Percentiles rank a stretch among this genome's conserved stretches.
Conservation (phyloP, 2,113 vertebrate species). For the Bujurquina vittata region DNA sequence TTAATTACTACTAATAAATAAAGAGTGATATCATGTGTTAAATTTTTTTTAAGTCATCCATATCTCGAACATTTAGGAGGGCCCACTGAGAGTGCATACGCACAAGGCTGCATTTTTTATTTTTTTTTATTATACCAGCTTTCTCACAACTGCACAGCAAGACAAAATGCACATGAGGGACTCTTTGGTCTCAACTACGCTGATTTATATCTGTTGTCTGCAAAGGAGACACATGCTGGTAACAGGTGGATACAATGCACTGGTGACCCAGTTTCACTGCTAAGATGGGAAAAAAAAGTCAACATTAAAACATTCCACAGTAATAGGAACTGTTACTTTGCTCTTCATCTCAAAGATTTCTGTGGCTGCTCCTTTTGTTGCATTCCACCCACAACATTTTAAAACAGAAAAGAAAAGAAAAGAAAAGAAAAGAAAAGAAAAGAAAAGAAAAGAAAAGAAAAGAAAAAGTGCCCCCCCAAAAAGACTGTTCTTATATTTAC, state of each 20-base stretch:
- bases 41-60: background rate
- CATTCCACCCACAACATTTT: background rate
- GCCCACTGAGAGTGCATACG: background rate
- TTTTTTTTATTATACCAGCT: conserved; percentile 2
- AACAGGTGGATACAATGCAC: conserved; percentile 31
- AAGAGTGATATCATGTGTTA: background rate
- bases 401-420: background rate
- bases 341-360: conserved; percentile 3
- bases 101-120: background rate
- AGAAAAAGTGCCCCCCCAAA: background rate
- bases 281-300: background rate
- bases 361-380: background rate
- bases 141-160: background rate
- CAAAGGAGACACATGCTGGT: conserved; percentile 19
- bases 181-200: conserved; percentile 17
- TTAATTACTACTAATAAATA: too few relatives aligned
- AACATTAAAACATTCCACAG: background rate
- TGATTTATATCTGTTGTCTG: conserved; percentile 17
- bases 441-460: background rate
- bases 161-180: conserved; percentile 9
- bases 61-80: background rate
- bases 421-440: background rate
- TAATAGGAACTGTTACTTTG: conserved; percentile 14
- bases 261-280: conserved; percentile 24
- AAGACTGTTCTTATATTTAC: background rate